A percentile compares a stretch with the other conserved stretches of the same genome.
phyloP scores from a whole-genome alignment of 2,113 vertebrate species.

The Mellivora capensis region DNA sequence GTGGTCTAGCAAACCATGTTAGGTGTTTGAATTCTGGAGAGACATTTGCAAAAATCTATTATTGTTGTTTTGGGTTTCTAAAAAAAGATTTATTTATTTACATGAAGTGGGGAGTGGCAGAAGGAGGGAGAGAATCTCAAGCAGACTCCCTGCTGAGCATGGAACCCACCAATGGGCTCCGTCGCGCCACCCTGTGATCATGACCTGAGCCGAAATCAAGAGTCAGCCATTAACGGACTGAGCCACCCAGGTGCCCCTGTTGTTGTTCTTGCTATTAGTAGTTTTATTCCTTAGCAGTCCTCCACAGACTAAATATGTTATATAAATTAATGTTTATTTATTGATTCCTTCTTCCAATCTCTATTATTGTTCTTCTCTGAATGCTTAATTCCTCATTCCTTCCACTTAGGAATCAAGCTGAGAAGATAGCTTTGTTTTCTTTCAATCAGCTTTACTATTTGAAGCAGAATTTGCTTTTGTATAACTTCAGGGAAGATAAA shows the following conservation, averaged over 20 bases:
- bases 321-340: not conserved
- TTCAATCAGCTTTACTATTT: slow-evolving; percentile 15
- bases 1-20: not conserved
- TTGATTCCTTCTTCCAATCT: not conserved
- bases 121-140: not conserved
- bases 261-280: not conserved
- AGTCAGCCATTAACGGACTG: not conserved
- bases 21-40: not conserved
- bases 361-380: not conserved
- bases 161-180: not conserved
- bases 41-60: not conserved
- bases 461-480: slow-evolving; percentile 40
- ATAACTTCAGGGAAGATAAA: slow-evolving; percentile 33
- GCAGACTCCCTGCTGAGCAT: not conserved
- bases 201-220: not conserved
- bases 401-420: slow-evolving; percentile 18
- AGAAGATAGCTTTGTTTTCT: slow-evolving; percentile 44
- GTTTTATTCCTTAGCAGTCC: not conserved
- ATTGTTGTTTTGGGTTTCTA: not conserved
- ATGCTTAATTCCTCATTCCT: not conserved
- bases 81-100: not conserved
- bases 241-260: not conserved
- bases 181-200: not conserved
- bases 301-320: not conserved
- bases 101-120: not conserved